Evolutionary conservation across 2,113 vertebrate genomes (phyloP), one percentile per base, ranked within the genome.

Genomic region (Hydrochoerus hydrochaeris): DNA sequence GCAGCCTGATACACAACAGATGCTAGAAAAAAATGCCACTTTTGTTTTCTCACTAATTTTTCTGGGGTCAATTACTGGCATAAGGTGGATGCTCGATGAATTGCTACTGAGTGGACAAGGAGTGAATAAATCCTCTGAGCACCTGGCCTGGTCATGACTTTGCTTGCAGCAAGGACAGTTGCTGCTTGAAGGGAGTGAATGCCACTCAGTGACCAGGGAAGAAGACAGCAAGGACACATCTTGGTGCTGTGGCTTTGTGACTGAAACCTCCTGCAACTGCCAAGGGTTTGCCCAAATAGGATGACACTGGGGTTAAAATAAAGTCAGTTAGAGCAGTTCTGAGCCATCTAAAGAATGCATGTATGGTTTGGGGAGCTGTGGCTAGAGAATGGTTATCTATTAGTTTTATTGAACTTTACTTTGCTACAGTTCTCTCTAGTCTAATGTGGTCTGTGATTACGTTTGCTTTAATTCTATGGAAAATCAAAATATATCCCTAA

Each of bases 341-440:
- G 87, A 94, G 28, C 1, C 62, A 62, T 41, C 60, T 85, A 95
- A 65, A 85, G 24, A 85, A 85, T 9, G 46, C 9, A 77, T 24
- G n/a, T 49, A 81, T 14, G 80, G 19, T 91, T 26, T 85, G 14
- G 12, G 19, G 52, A 88, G 20, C 11, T 44, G 26, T 46, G 63
- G 57, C 60, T 67, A 65, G 46, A 75, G 13, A 24, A 89, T 44
- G 17, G 7, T 81, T 65, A 83, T 44, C 12, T 81, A 24, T 35
- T 57, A 67, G 58, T 85, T 81, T 96, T 95, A 54, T 63, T 92
- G 38, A 92, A 73, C 28, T 32, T 41, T 52, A 63, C 71, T 78
- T 90, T 44, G 94, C 57, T 41, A 49, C 28, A 58, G 52, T 30
- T 52, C 26, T 41, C 7, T 90, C 65, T 82, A 71, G 1, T 52